Conservation (phyloP, 2,113 vertebrate genomes). For the Crotalus tigris region DNA sequence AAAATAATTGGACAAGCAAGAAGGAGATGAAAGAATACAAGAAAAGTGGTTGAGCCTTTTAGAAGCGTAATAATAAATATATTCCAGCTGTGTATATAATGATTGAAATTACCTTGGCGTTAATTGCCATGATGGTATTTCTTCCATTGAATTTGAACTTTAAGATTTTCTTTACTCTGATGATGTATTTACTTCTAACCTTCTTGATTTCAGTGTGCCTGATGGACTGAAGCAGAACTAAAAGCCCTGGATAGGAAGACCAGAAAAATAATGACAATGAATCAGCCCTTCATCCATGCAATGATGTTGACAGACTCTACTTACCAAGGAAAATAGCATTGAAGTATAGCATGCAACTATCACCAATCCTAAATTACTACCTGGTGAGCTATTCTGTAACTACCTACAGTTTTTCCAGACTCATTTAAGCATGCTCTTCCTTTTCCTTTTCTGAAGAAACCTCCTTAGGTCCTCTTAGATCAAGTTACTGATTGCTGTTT, state of each 20-base stretch:
- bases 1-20: background rate
- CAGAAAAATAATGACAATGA: background rate
- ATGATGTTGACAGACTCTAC: background rate
- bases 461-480: background rate
- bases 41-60: background rate
- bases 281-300: background rate
- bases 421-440: background rate
- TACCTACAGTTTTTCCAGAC: background rate
- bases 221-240: background rate
- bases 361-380: background rate
- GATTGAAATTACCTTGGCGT: background rate
- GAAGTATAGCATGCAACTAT: background rate
- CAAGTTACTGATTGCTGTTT: background rate
- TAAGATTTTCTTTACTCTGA: background rate
- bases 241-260: background rate
- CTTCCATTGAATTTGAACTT: background rate
- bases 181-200: background rate
- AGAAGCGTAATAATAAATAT: background rate
- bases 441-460: background rate
- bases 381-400: background rate
- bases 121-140: background rate
- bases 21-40: background rate
- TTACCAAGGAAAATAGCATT: background rate
- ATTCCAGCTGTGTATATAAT: background rate
- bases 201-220: background rate